These are phyloP conservation scores for Bombus pyrosoma DNA, from an alignment of 1,140 invertebrate species.

Conservation along the genomic window DNA sequence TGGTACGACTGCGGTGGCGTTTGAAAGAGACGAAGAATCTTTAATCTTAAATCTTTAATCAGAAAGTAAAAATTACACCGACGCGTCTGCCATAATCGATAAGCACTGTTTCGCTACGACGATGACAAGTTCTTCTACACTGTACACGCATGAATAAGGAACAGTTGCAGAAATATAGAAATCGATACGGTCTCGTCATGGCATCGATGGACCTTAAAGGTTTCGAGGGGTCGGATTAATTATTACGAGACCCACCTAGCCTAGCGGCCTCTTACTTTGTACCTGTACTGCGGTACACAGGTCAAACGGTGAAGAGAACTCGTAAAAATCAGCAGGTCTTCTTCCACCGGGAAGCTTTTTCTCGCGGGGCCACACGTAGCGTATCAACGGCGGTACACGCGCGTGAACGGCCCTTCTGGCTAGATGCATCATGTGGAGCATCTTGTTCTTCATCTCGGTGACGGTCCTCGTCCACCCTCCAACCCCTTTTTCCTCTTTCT, in stretches of 20 bases:
- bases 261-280: constrained; percentile 42
- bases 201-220: not conserved
- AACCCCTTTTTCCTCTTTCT: constrained; percentile 47
- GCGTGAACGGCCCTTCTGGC: constrained; percentile 41
- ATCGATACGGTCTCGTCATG: not conserved
- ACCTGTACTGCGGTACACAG: not conserved
- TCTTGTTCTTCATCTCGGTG: constrained; percentile 57
- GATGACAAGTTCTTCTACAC: too few relatives aligned
- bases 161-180: too few relatives aligned
- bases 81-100: too few relatives aligned
- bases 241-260: not conserved
- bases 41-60: too few relatives aligned
- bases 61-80: too few relatives aligned
- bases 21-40: too few relatives aligned
- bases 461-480: constrained; percentile 51
- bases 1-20: too few relatives aligned
- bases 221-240: constrained; percentile 21
- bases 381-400: not conserved
- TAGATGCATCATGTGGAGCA: constrained; percentile 53
- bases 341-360: constrained; percentile 8
- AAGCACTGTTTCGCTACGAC: too few relatives aligned
- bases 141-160: fast-evolving
- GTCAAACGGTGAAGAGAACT: constrained; percentile 34
- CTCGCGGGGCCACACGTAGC: constrained; percentile 33
- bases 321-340: constrained; percentile 27